phyloP scores from a whole-genome alignment of 2,888 invertebrate species.

The Drosophila prostipennis region DNA sequence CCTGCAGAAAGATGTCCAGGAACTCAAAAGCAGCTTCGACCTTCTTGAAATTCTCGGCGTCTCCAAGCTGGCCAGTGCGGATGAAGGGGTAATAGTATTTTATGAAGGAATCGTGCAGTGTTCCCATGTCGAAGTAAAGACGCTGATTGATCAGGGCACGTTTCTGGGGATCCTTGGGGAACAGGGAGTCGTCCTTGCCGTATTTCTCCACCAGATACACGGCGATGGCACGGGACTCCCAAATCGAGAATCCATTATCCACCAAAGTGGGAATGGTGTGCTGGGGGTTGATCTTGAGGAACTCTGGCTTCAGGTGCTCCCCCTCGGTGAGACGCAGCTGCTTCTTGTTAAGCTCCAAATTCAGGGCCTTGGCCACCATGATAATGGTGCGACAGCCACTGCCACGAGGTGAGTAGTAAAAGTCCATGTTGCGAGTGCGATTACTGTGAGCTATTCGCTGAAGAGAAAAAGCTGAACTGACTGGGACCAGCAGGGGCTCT shows the following conservation, averaged over 20 bases:
- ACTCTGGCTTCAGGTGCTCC: constrained; percentile 88
- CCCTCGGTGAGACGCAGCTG: constrained; percentile 85
- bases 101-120: constrained; percentile 28
- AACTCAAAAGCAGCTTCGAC: constrained; percentile 44
- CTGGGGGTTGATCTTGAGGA: constrained; percentile 90
- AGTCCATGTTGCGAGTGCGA: constrained; percentile 84
- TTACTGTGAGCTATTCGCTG: not conserved
- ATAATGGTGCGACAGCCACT: constrained; percentile 87
- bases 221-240: constrained; percentile 93
- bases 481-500: not conserved
- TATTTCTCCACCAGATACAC: constrained; percentile 91
- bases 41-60: constrained; percentile 43
- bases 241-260: constrained; percentile 91
- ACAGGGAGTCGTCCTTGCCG: constrained; percentile 89
- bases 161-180: constrained; percentile 49
- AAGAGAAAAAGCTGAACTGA: constrained; percentile 6
- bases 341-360: constrained; percentile 88
- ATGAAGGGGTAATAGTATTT: constrained; percentile 47
- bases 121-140: constrained; percentile 50
- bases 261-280: constrained; percentile 92
- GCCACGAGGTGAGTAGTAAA: constrained; percentile 87
- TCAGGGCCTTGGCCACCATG: constrained; percentile 87
- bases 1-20: constrained; percentile 46
- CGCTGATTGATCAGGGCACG: constrained; percentile 50
- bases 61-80: constrained; percentile 14